phyloP scores from a whole-genome alignment of 2,113 vertebrate genomes.

The Daboia siamensis region DNA sequence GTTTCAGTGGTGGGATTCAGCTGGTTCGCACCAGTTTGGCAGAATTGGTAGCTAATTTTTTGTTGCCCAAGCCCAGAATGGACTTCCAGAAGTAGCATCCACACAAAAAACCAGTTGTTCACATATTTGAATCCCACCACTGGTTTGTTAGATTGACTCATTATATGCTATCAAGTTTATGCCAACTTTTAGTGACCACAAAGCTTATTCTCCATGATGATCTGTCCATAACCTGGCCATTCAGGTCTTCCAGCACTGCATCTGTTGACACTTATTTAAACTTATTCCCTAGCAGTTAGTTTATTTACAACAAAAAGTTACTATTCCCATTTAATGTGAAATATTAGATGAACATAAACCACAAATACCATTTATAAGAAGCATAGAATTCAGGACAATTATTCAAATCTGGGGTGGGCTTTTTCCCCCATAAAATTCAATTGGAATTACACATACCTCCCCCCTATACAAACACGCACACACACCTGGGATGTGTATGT shows the following conservation, averaged over 20 bases:
- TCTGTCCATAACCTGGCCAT: neutral
- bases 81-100: too few relatives aligned
- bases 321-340: neutral
- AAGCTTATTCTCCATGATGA: neutral
- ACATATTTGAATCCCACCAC: too few relatives aligned
- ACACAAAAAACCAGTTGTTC: too few relatives aligned
- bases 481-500: neutral
- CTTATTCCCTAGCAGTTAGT: conserved; percentile 21
- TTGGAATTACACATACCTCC: neutral
- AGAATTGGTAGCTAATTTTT: too few relatives aligned
- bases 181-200: neutral
- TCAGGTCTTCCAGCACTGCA: neutral
- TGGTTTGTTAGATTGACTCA: neutral
- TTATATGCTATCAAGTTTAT: neutral
- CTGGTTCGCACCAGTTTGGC: too few relatives aligned
- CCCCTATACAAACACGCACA: too few relatives aligned
- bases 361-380: conserved; percentile 21
- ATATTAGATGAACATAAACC: conserved; percentile 27
- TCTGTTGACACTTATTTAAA: conserved; percentile 13
- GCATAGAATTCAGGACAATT: neutral
- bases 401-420: neutral
- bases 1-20: too few relatives aligned
- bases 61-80: too few relatives aligned
- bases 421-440: neutral
- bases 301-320: conserved; percentile 15